Evolutionary conservation across 2,888 invertebrate species (phyloP).

Genomic region (Clanis bilineata): DNA sequence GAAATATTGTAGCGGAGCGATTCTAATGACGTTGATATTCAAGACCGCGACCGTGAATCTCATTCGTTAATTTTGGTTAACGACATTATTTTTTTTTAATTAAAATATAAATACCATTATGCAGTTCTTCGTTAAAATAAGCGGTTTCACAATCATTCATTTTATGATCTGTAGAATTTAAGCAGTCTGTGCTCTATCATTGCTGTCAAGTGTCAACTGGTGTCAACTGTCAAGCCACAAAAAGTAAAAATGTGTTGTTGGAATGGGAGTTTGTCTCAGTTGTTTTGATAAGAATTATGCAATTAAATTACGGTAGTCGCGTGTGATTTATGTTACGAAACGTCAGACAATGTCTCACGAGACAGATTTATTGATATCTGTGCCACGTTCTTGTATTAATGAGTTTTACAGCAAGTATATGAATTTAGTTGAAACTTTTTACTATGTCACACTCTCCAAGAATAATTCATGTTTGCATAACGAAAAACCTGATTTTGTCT

Average conservation of each 20-base stretch:
- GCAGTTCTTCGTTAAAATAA: too few species aligned
- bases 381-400: slow-evolving; percentile 67
- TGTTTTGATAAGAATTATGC: slow-evolving; percentile 68
- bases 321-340: slow-evolving; percentile 46
- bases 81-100: too few species aligned
- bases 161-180: too few species aligned
- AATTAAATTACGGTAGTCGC: slow-evolving; percentile 56
- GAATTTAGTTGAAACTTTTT: slow-evolving; percentile 78
- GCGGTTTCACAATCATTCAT: too few species aligned
- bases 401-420: slow-evolving; percentile 73
- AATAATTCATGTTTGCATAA: slow-evolving; percentile 57
- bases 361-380: slow-evolving; percentile 64
- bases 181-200: background rate
- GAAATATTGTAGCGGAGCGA: too few species aligned
- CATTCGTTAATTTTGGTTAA: too few species aligned
- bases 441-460: slow-evolving; percentile 74
- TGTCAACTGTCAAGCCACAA: slow-evolving; percentile 6
- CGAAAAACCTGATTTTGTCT: slow-evolving; percentile 66
- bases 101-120: too few species aligned
- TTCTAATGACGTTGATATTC: too few species aligned
- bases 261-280: slow-evolving; percentile 42
- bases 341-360: slow-evolving; percentile 69
- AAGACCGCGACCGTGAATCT: too few species aligned
- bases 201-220: slow-evolving; percentile 21
- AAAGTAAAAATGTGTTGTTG: slow-evolving; percentile 26